Evolutionary conservation across 1,140 invertebrate genomes (phyloP).

Genomic region (Aphelinus certus): DNA sequence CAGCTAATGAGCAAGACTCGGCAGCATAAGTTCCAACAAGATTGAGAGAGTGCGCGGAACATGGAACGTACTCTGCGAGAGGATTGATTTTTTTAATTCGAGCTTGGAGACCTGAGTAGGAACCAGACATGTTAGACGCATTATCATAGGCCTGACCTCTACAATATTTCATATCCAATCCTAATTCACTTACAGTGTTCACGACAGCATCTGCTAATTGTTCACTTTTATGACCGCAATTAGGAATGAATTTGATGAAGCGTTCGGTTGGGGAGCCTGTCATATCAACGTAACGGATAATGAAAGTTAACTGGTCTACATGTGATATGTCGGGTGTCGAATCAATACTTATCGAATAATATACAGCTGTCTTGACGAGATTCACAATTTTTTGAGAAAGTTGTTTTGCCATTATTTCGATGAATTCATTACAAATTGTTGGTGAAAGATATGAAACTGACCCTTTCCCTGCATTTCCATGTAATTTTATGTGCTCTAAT

Average conservation of each 20-base stretch:
- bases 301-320: constrained; percentile 5
- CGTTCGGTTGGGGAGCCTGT: not conserved
- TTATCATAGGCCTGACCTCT: constrained; percentile 53
- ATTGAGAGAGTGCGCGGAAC: constrained; percentile 50
- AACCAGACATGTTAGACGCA: constrained; percentile 51
- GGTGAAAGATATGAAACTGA: not conserved
- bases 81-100: constrained; percentile 43
- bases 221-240: constrained; percentile 24
- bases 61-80: constrained; percentile 44
- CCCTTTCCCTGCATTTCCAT: constrained; percentile 30
- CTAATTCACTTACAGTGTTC: constrained; percentile 34
- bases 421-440: constrained; percentile 7
- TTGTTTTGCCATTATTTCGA: constrained; percentile 43
- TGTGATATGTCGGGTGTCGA: constrained; percentile 46
- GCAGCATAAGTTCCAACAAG: constrained; percentile 46
- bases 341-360: constrained; percentile 49
- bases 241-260: constrained; percentile 13
- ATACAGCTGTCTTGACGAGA: constrained; percentile 42
- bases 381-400: constrained; percentile 35
- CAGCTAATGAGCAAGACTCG: constrained; percentile 41
- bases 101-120: constrained; percentile 48
- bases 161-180: constrained; percentile 53
- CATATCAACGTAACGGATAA: constrained; percentile 9
- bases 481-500: constrained; percentile 40
- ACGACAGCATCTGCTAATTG: constrained; percentile 15